Conservation (phyloP, 2,888 invertebrate genomes). For the Orthosia incerta region DNA sequence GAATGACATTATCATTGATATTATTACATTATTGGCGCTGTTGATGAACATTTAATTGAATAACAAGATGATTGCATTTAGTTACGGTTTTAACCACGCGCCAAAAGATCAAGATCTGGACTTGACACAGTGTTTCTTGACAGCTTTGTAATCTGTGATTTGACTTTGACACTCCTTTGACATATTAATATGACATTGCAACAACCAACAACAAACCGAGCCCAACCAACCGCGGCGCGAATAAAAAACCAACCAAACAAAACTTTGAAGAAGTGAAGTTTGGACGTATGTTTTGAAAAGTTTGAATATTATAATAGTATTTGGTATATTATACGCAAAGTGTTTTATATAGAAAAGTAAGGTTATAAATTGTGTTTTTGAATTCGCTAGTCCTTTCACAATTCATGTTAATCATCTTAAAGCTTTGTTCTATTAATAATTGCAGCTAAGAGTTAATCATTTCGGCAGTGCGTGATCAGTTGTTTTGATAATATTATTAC, state of each 20-base stretch:
- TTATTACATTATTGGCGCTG: no score
- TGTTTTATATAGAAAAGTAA: neutral
- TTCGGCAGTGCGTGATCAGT: constrained; percentile 29
- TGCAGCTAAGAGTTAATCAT: neutral
- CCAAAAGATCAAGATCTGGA: no score
- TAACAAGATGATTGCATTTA: no score
- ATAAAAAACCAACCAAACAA: neutral
- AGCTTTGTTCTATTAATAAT: neutral
- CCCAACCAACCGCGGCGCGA: neutral
- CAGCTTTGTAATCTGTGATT: neutral
- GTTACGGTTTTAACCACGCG: no score
- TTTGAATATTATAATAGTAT: neutral
- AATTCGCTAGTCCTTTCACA: neutral
- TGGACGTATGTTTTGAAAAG: neutral
- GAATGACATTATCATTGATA: no score
- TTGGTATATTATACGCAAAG: neutral
- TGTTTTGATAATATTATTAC: constrained; percentile 27
- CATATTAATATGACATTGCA: neutral
- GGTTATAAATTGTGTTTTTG: neutral
- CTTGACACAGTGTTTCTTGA: no score
- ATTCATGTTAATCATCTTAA: neutral
- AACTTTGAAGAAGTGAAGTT: neutral
- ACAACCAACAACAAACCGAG: neutral
- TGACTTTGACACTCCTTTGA: neutral
- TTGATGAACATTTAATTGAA: no score